Conservation (phyloP, 1,140 invertebrate species). For the Listronotus bonariensis region DNA sequence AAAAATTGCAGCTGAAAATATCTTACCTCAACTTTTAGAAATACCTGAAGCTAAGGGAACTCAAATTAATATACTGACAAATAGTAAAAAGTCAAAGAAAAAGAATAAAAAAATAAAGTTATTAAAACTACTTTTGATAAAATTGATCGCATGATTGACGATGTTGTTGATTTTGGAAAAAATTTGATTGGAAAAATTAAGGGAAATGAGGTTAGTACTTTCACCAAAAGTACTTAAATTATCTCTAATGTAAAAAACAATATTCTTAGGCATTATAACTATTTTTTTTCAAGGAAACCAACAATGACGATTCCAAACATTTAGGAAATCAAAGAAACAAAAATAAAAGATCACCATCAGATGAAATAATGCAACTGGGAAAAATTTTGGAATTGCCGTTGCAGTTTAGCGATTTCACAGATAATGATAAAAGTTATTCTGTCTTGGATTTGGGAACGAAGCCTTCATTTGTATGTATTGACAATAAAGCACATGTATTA, state of each 20-base stretch:
- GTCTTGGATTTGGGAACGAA: constrained; percentile 37
- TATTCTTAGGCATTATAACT: too few species aligned
- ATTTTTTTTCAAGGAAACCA: too few species aligned
- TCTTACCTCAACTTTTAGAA: constrained; percentile 30
- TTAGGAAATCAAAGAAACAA: constrained; percentile 25
- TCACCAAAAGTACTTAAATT: too few species aligned
- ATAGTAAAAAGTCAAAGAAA: constrained; percentile 38
- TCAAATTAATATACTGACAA: constrained; percentile 4
- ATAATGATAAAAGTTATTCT: constrained; percentile 35
- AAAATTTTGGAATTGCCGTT: constrained; percentile 38
- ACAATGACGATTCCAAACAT: constrained; percentile 9
- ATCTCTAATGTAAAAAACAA: too few species aligned
- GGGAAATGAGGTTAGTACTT: constrained; percentile 8
- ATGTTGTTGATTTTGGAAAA: constrained; percentile 37
- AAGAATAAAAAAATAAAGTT: constrained; percentile 44
- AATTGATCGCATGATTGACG: constrained; percentile 35
- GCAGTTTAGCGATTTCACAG: constrained; percentile 35
- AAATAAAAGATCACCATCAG: constrained; percentile 25
- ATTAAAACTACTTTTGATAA: constrained; percentile 41
- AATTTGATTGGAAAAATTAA: constrained; percentile 19
- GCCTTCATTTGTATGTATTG: constrained; percentile 36
- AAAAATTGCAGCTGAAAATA: constrained; percentile 43
- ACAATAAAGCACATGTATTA: too few species aligned
- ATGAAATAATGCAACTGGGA: constrained; percentile 37
- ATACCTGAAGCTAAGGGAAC: constrained; percentile 27